phyloP scores from a whole-genome alignment of 2,797 vertebrate genomes.

The Austrolebias charrua region DNA sequence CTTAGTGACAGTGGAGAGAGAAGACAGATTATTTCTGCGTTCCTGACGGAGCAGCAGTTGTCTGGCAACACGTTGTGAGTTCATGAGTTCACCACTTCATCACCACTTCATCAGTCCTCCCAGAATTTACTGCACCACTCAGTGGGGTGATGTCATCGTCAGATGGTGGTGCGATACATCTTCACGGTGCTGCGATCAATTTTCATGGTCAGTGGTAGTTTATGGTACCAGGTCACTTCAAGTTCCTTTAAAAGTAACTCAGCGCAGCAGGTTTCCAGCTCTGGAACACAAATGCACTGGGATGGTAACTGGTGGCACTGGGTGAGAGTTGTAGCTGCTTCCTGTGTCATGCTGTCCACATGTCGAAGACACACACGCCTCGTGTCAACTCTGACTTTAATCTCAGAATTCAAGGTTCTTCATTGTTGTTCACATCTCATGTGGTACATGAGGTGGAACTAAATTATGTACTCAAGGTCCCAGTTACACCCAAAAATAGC shows the following conservation, averaged over 20 bases:
- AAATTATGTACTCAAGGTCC: too few relatives aligned
- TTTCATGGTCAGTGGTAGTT: slow-evolving; percentile 27
- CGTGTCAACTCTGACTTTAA: too few relatives aligned
- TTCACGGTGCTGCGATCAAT: slow-evolving; percentile 39
- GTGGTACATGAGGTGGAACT: too few relatives aligned
- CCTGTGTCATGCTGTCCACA: too few relatives aligned
- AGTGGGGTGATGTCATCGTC: slow-evolving; percentile 38
- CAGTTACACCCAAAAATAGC: too few relatives aligned
- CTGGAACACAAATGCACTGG: too few relatives aligned
- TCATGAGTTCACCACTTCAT: neutral
- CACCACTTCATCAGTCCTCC: neutral
- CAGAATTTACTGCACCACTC: slow-evolving; percentile 31
- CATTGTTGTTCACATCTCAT: too few relatives aligned
- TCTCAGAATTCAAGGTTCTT: too few relatives aligned
- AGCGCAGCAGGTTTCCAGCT: slow-evolving; percentile 19
- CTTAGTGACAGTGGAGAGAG: slow-evolving; percentile 16
- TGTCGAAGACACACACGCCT: too few relatives aligned
- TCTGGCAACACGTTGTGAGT: slow-evolving; percentile 19
- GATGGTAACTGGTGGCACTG: too few relatives aligned
- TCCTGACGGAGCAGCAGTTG: slow-evolving; percentile 15
- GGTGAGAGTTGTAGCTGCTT: too few relatives aligned
- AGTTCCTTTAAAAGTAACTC: slow-evolving; percentile 8
- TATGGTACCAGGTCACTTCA: slow-evolving; percentile 40
- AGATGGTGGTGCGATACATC: slow-evolving; percentile 55
- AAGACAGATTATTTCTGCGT: slow-evolving; percentile 7